Base-by-base conservation (phyloP, 2,888 invertebrate species). In the Spisula solida region DNA sequence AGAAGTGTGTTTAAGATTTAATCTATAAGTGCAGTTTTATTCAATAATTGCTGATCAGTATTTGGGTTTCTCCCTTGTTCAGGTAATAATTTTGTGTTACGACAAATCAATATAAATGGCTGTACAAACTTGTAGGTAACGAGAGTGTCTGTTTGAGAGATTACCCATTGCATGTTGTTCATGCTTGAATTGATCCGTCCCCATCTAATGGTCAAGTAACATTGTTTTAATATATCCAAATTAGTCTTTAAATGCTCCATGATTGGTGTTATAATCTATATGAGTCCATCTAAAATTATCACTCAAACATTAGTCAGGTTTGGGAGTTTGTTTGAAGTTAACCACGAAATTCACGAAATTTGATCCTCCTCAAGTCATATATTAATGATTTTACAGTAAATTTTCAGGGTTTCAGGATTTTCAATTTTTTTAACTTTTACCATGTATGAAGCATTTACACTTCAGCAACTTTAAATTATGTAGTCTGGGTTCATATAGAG, bases 1-100 rank as follows among this genome's bases (percentile, higher is more conserved):
- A 31, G 75, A 75, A 31, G 75, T 75, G 5, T 8, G 31, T 75
- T 75, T 34, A 10, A 34, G 29, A 34, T 75, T 75, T 75, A 75
- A 16, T 75, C 75, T 75, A 75, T 75, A 75, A 75, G 31, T 75
- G 34, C 25, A 75, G 75, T 75, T 75, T 75, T 75, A 75, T 75
- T 75, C 75, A 66, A 66, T 66, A 66, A n/a, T 66, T 2, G n/a
- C n/a, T 66, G 60, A 66, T 66, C 25, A 5, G n/a, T 25, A 16
- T 66, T 66, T 6, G 25, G 5, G 56, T 25, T 66, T 66, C 60
- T 66, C 25, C 25, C 25, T 25, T 25, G 5, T 66, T n/a, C n/a
- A 66, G 60, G 60, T 25, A 66, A 25, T 25, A n/a, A n/a, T 66
- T 25, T 20, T 66, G 60, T 25, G 25, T 25, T 66, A 66, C 8